Evolutionary conservation across 2,113 vertebrate species (phyloP).

Genomic region (Aphelocoma coerulescens): DNA sequence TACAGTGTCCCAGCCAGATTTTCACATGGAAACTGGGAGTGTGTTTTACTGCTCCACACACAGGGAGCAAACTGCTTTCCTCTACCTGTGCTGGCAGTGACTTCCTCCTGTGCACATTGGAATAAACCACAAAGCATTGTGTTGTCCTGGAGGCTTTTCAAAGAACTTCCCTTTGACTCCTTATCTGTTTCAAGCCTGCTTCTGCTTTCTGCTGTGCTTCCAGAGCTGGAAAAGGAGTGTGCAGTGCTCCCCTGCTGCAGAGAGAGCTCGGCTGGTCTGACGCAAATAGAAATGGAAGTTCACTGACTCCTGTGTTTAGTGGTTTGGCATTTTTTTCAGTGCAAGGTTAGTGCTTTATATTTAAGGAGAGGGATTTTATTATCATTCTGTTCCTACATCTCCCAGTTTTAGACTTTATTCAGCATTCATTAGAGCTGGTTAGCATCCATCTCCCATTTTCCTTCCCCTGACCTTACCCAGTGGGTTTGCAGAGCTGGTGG

Average conservation of each 20-base stretch:
- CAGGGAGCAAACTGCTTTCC: background rate
- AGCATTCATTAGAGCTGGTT: background rate
- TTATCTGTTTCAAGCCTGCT: background rate
- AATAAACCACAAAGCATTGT: background rate
- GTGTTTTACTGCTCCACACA: background rate
- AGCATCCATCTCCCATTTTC: background rate
- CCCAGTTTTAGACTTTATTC: background rate
- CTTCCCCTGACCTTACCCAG: background rate
- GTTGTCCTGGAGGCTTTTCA: background rate
- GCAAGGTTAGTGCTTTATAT: background rate
- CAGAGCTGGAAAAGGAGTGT: background rate
- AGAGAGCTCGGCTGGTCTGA: background rate
- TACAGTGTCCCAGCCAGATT: background rate
- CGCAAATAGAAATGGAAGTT: background rate
- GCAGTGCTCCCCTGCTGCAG: background rate
- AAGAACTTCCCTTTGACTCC: background rate
- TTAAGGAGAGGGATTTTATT: background rate
- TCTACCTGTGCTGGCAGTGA: background rate
- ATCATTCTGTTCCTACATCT: background rate
- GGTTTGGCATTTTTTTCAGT: conserved; percentile 24
- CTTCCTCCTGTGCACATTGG: background rate
- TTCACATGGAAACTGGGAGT: background rate
- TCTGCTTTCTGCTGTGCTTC: background rate
- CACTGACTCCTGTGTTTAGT: conserved; percentile 15
- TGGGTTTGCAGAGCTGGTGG: background rate